Base-by-base conservation (phyloP, 2,888 invertebrate species). In the Strigamia crassipes region DNA sequence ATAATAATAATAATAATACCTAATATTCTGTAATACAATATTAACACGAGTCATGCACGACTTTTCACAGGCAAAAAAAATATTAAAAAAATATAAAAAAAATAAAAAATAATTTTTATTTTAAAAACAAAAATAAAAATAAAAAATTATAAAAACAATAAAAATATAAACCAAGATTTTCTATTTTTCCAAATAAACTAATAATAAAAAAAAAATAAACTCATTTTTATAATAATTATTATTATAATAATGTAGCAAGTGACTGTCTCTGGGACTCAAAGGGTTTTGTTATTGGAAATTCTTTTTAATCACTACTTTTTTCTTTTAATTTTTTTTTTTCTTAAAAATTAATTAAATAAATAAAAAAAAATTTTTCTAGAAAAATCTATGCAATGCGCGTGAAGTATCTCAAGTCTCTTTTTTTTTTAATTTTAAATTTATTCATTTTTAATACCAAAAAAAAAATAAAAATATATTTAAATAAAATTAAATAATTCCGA, bases 181-280 rank as follows among this genome's bases (percentile, higher is more conserved):
- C 15, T 38, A n/a, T 38, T 23, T 34, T 23, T 21, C 10, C 34
- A n/a, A 23, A 78, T 38, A 34, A 78, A 41, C 31, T 78, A 41
- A 41, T 42, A 78, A 66, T 27, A 73, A 12, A 46, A n/a, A n/a
- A n/a, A n/a, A n/a, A n/a, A n/a, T n/a, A n/a, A 46, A 46, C 46
- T n/a, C 9, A 46, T 56, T 56, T 18, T 56, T 31, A n/a, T n/a
- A n/a, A n/a, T n/a, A n/a, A n/a, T n/a, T n/a, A n/a, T n/a, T n/a
- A 1, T 31, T 15, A 31, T 31, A 73, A 73, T 31, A 73, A 73
- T 73, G 73, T 73, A 73, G 73, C 73, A 73, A 73, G 73, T 73
- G 73, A 81, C 38, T 81, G 81, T 81, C 81, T 81, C 81, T 81
- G 81, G 81, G 81, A 81, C 81, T 81, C 81, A 81, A 81, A 81